phyloP scores from a whole-genome alignment of 2,888 invertebrate species.

The Eilema depressum region DNA sequence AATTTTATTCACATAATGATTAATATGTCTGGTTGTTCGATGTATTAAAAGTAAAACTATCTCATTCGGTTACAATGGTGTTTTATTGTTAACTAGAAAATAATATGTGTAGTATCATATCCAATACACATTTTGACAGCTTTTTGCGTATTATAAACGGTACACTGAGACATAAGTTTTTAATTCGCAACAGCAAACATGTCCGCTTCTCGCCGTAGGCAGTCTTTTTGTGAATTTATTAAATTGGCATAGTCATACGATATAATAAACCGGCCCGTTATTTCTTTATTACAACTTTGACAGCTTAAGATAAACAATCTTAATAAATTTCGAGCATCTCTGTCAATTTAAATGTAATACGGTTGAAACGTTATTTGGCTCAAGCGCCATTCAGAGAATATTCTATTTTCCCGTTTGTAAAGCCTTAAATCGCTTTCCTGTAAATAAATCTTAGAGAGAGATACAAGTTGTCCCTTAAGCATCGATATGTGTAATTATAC shows the following conservation, averaged over 20 bases:
- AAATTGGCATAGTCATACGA: conserved; percentile 2
- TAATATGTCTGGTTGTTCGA: background rate
- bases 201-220: background rate
- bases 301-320: background rate
- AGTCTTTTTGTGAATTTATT: background rate
- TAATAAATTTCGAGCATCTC: conserved; percentile 6
- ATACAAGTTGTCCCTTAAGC: background rate
- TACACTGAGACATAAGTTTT: background rate
- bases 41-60: background rate
- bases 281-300: conserved; percentile 8
- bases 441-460: background rate
- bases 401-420: background rate
- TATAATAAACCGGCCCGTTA: background rate
- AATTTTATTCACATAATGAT: background rate
- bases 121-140: background rate
- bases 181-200: background rate
- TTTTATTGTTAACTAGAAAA: background rate
- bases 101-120: background rate
- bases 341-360: conserved; percentile 3
- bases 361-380: background rate
- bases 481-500: background rate
- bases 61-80: background rate
- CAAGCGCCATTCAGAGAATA: background rate
- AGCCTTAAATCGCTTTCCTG: background rate
- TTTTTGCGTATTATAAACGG: background rate